Evolutionary conservation across 2,888 invertebrate species (phyloP).

Genomic region (Sphaerophoria rueppellii): DNA sequence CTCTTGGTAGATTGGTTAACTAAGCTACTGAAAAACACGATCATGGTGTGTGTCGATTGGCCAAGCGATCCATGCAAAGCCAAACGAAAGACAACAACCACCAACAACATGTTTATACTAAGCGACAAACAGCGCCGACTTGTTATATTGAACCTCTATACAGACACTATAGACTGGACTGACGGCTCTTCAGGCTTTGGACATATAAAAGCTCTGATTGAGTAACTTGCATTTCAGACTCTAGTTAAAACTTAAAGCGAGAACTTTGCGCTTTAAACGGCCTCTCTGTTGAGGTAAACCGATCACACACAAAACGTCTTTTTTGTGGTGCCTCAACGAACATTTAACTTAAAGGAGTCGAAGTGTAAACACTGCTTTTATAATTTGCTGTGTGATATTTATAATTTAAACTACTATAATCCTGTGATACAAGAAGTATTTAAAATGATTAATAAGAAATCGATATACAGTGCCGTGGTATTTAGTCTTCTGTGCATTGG

Average conservation of each 20-base stretch:
- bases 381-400: slow-evolving; percentile 10
- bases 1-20: slow-evolving; percentile 15
- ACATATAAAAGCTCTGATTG: slow-evolving; percentile 71
- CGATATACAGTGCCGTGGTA: slow-evolving; percentile 27
- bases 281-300: slow-evolving; percentile 39
- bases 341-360: slow-evolving; percentile 50
- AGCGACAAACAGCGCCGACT: slow-evolving; percentile 33
- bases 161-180: background rate
- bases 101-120: background rate
- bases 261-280: slow-evolving; percentile 64
- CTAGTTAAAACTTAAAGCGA: slow-evolving; percentile 73
- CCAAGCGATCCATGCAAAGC: slow-evolving; percentile 44
- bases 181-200: slow-evolving; percentile 56
- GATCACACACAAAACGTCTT: slow-evolving; percentile 5
- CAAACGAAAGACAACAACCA: slow-evolving; percentile 35
- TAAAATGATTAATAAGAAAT: slow-evolving; percentile 41
- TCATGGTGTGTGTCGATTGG: slow-evolving; percentile 33
- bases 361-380: slow-evolving; percentile 45
- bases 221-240: slow-evolving; percentile 74
- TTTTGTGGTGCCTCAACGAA: slow-evolving; percentile 21
- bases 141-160: slow-evolving; percentile 34
- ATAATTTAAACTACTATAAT: background rate
- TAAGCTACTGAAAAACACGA: slow-evolving; percentile 17
- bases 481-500: slow-evolving; percentile 47
- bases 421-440: slow-evolving; percentile 48